Base-by-base conservation (phyloP, 2,888 invertebrate species). In the Cheilosia impressa region DNA sequence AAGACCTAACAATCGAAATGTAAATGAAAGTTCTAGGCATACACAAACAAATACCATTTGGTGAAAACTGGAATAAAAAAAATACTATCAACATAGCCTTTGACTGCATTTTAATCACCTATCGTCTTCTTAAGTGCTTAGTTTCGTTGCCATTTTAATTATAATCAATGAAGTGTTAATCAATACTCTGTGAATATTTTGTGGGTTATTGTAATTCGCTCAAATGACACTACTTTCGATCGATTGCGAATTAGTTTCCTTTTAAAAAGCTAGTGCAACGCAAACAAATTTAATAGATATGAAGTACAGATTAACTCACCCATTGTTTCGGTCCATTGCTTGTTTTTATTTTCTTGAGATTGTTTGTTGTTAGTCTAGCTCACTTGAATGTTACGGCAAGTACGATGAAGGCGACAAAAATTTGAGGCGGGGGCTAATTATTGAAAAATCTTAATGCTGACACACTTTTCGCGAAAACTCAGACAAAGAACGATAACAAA, bases 281-380 rank as follows among this genome's bases (percentile, higher is more conserved):
- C 13, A 38, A 38, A 1, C 38, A 38, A 38, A 13, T 38, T 38
- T 13, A 38, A 38, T 38, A 38, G 38, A 38, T 38, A 13, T 13
- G 13, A 52, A 22, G 15, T 24, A 13, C 41, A 43, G 5, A 31
- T 60, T 43, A 41, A 88, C 90, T 90, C 88, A 91, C 91, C 91
- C 91, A 76, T 90, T 91, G 87, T 91, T 90, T 79, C 91, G 92
- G 84, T 91, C 91, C 91, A 91, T 91, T 88, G 77, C 89, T 76
- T 77, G 65, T 79, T 69, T 82, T 62, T 57, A 52, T 50, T 77
- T 79, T 76, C 38, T 77, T 63, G 62, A 78, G 62, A 63, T 78
- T 65, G 66, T 75, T 76, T 76, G 66, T 75, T 55, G 66, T 80
- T 69, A 68, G 27, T 24, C 19, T 72, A 15, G 0, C 31, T 57